phyloP scores from a whole-genome alignment of 2,113 vertebrate species.

The Coturnix japonica region DNA sequence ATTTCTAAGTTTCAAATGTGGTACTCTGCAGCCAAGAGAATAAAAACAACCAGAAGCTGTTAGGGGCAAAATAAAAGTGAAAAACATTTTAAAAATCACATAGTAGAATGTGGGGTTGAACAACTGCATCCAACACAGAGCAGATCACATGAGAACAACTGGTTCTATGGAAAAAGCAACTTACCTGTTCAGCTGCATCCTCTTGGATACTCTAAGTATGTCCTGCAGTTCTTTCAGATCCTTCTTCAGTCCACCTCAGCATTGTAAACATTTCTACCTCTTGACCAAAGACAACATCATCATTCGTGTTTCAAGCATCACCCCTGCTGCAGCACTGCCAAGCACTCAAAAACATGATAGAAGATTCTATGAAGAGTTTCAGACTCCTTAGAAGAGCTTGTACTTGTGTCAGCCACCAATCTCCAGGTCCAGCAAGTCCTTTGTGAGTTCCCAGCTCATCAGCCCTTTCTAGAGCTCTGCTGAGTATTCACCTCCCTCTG shows the following conservation, averaged over 20 bases:
- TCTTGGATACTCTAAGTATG: neutral
- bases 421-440: neutral
- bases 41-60: neutral
- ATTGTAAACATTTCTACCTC: neutral
- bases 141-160: neutral
- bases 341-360: neutral
- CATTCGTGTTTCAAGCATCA: rapidly evolving
- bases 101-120: neutral
- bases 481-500: rapidly evolving
- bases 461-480: neutral
- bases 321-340: neutral
- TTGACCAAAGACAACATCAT: rapidly evolving
- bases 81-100: neutral
- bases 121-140: neutral
- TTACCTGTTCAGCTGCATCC: neutral
- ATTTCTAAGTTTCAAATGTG: neutral
- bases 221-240: neutral
- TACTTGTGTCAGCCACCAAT: neutral
- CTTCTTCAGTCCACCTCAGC: neutral
- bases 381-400: neutral
- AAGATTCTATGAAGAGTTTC: neutral
- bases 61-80: neutral
- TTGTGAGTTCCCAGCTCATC: neutral
- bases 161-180: neutral
- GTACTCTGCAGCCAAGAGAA: neutral